phyloP scores from a whole-genome alignment of 2,888 invertebrate species.

The Apamea epomidion region DNA sequence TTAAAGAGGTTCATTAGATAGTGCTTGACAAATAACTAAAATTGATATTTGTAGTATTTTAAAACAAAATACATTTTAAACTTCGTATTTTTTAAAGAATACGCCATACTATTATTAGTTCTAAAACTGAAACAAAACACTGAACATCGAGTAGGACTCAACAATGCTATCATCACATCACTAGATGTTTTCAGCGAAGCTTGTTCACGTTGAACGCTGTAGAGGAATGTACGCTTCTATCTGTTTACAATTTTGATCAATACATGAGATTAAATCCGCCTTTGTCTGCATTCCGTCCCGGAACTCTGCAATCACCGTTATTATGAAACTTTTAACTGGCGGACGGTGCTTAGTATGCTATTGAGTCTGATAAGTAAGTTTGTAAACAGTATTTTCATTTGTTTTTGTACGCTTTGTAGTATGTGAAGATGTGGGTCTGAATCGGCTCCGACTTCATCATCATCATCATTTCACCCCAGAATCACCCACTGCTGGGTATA shows the following conservation, averaged over 20 bases:
- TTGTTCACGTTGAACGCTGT: slow-evolving; percentile 54
- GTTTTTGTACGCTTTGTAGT: background rate
- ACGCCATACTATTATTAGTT: background rate
- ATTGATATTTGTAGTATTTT: background rate
- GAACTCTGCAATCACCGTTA: slow-evolving; percentile 51
- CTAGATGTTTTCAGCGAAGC: slow-evolving; percentile 52
- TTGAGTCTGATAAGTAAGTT: slow-evolving; percentile 26
- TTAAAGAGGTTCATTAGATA: background rate
- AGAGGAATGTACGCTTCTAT: slow-evolving; percentile 65
- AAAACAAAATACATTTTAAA: background rate
- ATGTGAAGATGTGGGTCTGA: background rate
- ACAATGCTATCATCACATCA: slow-evolving; percentile 25
- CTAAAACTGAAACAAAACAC: background rate
- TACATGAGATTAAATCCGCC: slow-evolving; percentile 64
- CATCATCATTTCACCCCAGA: no score
- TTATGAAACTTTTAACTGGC: slow-evolving; percentile 54
- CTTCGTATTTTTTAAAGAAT: background rate
- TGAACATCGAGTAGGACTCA: slow-evolving; percentile 10
- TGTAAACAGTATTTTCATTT: slow-evolving; percentile 7
- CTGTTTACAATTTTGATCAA: slow-evolving; percentile 71
- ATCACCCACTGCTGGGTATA: no score
- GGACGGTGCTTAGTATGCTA: slow-evolving; percentile 30
- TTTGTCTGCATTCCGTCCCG: slow-evolving; percentile 59
- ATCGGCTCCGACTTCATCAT: no score
- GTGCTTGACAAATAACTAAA: background rate